Evolutionary conservation across 2,113 vertebrate species (phyloP).

Genomic region (Pongo pygmaeus): DNA sequence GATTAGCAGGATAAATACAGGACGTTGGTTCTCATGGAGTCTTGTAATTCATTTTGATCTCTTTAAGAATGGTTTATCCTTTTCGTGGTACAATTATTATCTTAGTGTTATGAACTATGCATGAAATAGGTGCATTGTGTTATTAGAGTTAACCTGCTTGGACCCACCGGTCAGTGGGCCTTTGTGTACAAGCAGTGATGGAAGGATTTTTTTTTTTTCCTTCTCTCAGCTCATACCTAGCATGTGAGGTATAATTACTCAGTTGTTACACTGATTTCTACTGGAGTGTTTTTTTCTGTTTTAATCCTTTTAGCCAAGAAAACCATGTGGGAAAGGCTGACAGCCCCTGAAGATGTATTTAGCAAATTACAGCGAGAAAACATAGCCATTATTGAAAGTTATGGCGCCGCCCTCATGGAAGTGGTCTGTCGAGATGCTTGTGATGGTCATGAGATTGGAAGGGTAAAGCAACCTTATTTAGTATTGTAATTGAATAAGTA

Average conservation of each 20-base stretch:
- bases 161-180: not conserved
- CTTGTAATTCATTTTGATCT: slow-evolving; percentile 12
- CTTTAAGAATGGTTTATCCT: not conserved
- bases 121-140: not conserved
- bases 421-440: slow-evolving; percentile 97
- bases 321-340: slow-evolving; percentile 97
- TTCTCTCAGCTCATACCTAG: not conserved
- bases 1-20: not conserved
- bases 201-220: not conserved
- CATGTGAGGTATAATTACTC: not conserved
- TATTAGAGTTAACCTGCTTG: not conserved
- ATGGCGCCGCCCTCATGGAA: slow-evolving; percentile 96
- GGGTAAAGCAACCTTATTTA: slow-evolving; percentile 84
- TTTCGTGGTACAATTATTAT: not conserved
- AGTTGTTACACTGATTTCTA: not conserved
- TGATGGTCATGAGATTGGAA: slow-evolving; percentile 96
- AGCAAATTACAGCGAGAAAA: slow-evolving; percentile 97
- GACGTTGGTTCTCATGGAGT: not conserved
- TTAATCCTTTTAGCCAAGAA: slow-evolving; percentile 85
- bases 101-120: not conserved
- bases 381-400: slow-evolving; percentile 96
- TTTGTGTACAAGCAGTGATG: not conserved
- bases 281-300: not conserved
- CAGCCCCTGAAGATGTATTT: slow-evolving; percentile 96
- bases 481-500: not conserved